phyloP scores from a whole-genome alignment of 2,113 vertebrate species.

The Chloebia gouldiae region DNA sequence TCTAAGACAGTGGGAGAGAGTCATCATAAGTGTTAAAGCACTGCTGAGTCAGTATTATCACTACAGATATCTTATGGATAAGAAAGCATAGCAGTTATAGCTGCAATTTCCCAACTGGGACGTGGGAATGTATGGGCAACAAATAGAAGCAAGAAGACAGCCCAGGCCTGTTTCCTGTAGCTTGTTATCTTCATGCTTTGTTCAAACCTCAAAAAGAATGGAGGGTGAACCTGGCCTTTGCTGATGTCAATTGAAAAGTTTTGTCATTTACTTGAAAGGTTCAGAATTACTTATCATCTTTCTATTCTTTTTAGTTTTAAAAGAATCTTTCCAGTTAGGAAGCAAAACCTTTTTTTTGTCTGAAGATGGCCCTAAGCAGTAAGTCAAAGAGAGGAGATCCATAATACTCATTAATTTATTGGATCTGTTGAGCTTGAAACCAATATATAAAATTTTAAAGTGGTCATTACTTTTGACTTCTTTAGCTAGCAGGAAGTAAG shows the following conservation, averaged over 20 bases:
- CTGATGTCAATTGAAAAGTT: not conserved
- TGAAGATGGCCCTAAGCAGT: not conserved
- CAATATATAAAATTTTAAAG: constrained; percentile 11
- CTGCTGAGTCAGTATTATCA: not conserved
- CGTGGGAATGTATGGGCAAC: accelerated
- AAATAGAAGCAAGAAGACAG: not conserved
- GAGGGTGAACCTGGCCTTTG: not conserved
- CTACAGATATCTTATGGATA: not conserved
- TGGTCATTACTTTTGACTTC: not conserved
- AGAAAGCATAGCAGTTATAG: not conserved
- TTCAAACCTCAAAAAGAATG: not conserved
- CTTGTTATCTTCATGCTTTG: not conserved
- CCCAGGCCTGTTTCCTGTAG: not conserved
- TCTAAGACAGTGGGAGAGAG: not conserved
- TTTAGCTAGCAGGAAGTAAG: not conserved
- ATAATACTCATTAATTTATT: constrained; percentile 31
- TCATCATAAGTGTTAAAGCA: not conserved
- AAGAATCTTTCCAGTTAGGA: not conserved
- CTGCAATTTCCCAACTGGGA: not conserved
- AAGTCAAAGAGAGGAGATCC: not conserved
- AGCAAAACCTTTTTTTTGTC: not conserved
- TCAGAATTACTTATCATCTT: not conserved
- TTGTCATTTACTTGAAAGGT: not conserved
- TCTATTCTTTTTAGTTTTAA: not conserved
- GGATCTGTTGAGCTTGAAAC: not conserved